phyloP scores from a whole-genome alignment of 92 coral and sea anemone genomes.

The Actinernus sp. region DNA sequence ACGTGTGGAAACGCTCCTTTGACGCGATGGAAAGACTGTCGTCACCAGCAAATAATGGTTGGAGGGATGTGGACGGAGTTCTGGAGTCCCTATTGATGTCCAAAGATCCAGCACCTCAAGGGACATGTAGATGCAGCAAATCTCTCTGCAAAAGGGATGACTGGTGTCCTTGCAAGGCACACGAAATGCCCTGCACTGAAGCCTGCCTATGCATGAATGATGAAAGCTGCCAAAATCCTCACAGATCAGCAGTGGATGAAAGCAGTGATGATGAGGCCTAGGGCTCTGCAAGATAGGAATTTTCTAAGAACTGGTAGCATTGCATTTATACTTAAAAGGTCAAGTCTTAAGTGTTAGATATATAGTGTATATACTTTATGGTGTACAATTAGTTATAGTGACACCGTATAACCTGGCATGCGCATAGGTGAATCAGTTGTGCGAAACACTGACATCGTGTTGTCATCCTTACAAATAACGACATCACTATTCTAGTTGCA shows the following conservation, averaged over 20 bases:
- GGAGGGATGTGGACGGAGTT: slow-evolving; percentile 20
- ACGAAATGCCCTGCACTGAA: slow-evolving; percentile 41
- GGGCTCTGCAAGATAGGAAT: too few species aligned
- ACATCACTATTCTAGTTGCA: too few species aligned
- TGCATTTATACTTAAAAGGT: too few species aligned
- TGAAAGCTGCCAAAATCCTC: slow-evolving; percentile 30
- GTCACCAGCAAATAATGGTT: slow-evolving; percentile 47
- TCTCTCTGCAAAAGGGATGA: slow-evolving; percentile 32
- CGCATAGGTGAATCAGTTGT: too few species aligned
- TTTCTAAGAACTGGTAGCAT: too few species aligned
- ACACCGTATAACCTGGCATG: background rate
- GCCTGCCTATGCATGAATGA: slow-evolving; percentile 42
- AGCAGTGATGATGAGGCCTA: background rate
- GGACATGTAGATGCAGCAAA: slow-evolving; percentile 1
- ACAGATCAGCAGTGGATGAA: background rate
- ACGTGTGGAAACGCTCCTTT: slow-evolving; percentile 47
- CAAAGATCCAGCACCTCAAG: slow-evolving; percentile 58
- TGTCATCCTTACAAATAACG: too few species aligned
- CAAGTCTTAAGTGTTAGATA: too few species aligned
- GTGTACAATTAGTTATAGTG: background rate
- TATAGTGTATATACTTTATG: too few species aligned
- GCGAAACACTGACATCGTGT: too few species aligned
- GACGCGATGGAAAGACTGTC: slow-evolving; percentile 26
- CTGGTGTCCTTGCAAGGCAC: slow-evolving; percentile 38
- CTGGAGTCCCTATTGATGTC: slow-evolving; percentile 45